These are phyloP conservation scores for Pipa parva DNA, from an alignment of 2,113 vertebrate genomes.

Conservation along the genomic window DNA sequence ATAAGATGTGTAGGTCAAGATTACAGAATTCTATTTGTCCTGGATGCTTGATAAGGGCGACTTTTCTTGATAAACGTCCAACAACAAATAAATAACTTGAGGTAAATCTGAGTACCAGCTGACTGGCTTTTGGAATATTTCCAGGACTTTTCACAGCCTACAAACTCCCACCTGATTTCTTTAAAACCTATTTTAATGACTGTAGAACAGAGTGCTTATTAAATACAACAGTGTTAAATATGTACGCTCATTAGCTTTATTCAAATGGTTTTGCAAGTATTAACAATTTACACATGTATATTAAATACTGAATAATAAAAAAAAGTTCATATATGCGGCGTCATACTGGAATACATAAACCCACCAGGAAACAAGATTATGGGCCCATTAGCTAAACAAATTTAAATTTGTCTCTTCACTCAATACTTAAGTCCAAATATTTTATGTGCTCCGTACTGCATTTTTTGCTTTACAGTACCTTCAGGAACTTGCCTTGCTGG, in stretches of 20 bases:
- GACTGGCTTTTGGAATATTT: constrained; percentile 5
- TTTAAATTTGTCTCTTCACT: too few species aligned
- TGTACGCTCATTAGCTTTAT: not conserved
- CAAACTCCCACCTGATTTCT: constrained; percentile 15
- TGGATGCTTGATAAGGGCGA: not conserved
- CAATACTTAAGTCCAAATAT: too few species aligned
- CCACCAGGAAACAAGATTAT: too few species aligned
- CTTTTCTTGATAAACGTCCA: not conserved
- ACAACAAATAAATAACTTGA: constrained; percentile 16
- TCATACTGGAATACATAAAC: too few species aligned
- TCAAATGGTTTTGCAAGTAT: not conserved
- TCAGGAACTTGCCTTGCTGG: too few species aligned
- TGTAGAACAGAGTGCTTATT: constrained; percentile 16
- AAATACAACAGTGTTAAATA: constrained; percentile 16
- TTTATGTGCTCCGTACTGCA: too few species aligned
- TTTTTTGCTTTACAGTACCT: too few species aligned
- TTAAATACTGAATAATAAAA: too few species aligned
- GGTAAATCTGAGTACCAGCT: constrained; percentile 9
- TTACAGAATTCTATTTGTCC: not conserved
- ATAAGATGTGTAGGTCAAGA: not conserved
- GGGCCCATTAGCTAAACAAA: too few species aligned
- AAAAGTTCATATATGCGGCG: too few species aligned
- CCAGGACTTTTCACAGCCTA: constrained; percentile 9
- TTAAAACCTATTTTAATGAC: constrained; percentile 21
- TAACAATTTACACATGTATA: not conserved